Base-by-base conservation (phyloP, 1,140 invertebrate species). In the Leptoteleia sp. region DNA sequence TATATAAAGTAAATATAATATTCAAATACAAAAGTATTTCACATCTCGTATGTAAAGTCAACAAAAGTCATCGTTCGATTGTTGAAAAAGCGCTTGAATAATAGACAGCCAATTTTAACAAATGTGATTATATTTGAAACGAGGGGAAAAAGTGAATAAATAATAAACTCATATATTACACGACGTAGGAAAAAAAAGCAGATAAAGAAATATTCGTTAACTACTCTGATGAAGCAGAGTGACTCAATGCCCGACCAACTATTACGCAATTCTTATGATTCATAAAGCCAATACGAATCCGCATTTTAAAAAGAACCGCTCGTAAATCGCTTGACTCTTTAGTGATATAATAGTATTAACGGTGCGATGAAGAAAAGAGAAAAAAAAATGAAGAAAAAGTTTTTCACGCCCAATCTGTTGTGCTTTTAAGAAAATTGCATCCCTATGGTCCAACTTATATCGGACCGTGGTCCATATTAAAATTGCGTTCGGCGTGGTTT, bases 271-370 rank as follows among this genome's bases (percentile, higher is more conserved):
- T 7, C 4, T 29, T 29, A 29, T 29, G 27, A 38, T 1, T 12
- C 9, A 45, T 43, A 43, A 43, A 59, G 6, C n/a, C 37, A 40
- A 45, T 38, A 22, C 27, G n/a, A 54, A 33, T 35, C 29, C 50
- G 64, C 43, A 50, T 50, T 57, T 71, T 1, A 16, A 35, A 71
- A 71, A 61, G 55, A 71, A 71, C 22, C 27, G 42, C 55, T 61
- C 45, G 45, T 61, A 71, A 47, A 45, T 22, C 37, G 48, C 57
- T 72, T 62, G 68, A 62, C 48, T 54, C n/a, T 0, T 62, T 62
- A 54, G 57, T 55, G 48, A 72, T 72, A 72, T 42, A 62, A 72
- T 72, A 62, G 68, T 72, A 72, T 72, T 55, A 72, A 62, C 68
- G 40, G 27, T 9, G 25, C 37, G 38, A 62, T 57, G 38, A 17